These are phyloP conservation scores for Caranx melampygus DNA, from an alignment of 2,113 vertebrate species.

Conservation along the genomic window DNA sequence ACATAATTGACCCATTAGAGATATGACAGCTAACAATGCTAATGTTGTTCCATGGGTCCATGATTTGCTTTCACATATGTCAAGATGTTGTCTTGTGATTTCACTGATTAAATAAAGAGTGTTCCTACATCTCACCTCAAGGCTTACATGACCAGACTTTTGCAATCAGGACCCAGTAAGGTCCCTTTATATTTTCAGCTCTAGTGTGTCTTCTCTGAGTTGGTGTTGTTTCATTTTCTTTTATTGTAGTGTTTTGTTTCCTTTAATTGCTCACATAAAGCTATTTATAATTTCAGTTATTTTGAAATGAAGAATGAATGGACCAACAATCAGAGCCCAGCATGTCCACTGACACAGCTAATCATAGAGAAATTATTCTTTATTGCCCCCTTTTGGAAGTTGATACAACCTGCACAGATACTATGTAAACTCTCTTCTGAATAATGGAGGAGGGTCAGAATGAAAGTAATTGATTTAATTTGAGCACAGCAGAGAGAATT, in stretches of 20 bases:
- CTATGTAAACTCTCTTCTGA: conserved; percentile 11
- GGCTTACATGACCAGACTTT: not conserved
- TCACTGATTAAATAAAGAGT: not conserved
- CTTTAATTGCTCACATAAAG: not conserved
- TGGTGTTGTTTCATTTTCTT: not conserved
- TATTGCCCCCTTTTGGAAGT: conserved; percentile 10
- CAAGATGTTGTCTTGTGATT: not conserved
- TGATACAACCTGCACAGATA: conserved; percentile 24
- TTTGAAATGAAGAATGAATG: not conserved
- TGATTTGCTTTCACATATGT: too few relatives aligned
- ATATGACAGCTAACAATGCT: too few relatives aligned
- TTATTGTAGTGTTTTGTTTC: not conserved
- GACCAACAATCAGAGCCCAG: not conserved
- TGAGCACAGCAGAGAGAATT: conserved; percentile 41
- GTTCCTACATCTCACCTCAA: too few relatives aligned
- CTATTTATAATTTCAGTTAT: not conserved
- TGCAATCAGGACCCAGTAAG: not conserved
- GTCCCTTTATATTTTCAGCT: not conserved
- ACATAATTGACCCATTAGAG: not conserved
- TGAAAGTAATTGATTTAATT: conserved; percentile 68
- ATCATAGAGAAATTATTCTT: conserved; percentile 6
- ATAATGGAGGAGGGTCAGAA: conserved; percentile 50
- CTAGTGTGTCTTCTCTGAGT: not conserved
- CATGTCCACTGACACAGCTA: not conserved
- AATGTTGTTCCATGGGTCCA: not conserved